Evolutionary conservation across 2,888 invertebrate species (phyloP).

Genomic region (Himalopsyche anomala): DNA sequence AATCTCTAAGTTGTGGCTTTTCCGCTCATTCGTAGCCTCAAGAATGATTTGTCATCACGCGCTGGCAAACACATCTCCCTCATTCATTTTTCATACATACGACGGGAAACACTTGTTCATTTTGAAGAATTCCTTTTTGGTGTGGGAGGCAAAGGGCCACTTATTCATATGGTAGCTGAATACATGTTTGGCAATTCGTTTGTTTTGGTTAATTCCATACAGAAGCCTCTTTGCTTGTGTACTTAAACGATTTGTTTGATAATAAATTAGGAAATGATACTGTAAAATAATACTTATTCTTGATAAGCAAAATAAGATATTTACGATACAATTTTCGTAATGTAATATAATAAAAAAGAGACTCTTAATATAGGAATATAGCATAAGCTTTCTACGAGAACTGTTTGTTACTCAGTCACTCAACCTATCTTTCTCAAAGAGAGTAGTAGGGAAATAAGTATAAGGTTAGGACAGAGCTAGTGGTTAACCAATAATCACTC

Average conservation of each 20-base stretch:
- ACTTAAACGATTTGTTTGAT: neutral
- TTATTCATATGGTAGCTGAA: neutral
- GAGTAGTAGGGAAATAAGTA: too few relatives aligned
- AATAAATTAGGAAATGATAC: neutral
- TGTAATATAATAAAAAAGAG: too few relatives aligned
- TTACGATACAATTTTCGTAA: too few relatives aligned
- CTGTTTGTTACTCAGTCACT: too few relatives aligned
- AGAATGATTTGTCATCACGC: slow-evolving; percentile 48
- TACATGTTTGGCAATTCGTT: neutral
- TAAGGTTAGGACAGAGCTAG: too few relatives aligned
- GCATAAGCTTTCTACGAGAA: too few relatives aligned
- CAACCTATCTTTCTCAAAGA: too few relatives aligned
- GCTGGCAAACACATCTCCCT: slow-evolving; percentile 40
- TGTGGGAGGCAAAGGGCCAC: neutral
- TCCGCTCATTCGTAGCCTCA: neutral
- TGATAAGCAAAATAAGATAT: too few relatives aligned
- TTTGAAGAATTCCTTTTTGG: neutral
- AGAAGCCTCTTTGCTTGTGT: neutral
- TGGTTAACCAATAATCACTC: too few relatives aligned
- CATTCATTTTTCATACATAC: slow-evolving; percentile 48
- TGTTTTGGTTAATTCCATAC: neutral
- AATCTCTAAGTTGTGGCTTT: neutral
- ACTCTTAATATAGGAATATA: too few relatives aligned
- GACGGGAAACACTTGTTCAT: slow-evolving; percentile 10
- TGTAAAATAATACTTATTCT: too few relatives aligned